Conservation (phyloP, 1,140 invertebrate species). For the Zelostemma sp. region DNA sequence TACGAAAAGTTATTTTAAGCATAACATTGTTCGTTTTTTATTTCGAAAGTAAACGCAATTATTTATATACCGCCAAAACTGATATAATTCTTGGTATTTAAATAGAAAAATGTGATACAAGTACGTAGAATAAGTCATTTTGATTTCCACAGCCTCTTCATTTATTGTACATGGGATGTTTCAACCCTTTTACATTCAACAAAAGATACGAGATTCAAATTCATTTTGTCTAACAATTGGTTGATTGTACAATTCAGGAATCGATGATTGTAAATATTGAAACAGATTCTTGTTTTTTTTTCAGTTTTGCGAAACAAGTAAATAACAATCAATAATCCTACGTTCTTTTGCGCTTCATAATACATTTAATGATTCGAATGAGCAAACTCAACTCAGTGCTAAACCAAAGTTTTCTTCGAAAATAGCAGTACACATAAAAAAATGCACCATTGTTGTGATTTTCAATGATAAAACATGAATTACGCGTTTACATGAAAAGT, state of each 20-base stretch:
- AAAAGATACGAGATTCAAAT: background rate
- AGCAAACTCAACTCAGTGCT: background rate
- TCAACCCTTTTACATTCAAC: slow-evolving; percentile 14
- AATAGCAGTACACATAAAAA: background rate
- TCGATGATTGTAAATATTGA: background rate
- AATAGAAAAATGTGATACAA: slow-evolving; percentile 19
- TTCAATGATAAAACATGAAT: background rate
- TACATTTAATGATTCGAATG: too few species aligned
- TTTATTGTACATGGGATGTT: slow-evolving; percentile 22
- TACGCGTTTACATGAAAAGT: slow-evolving; percentile 3
- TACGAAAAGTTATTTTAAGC: slow-evolving; percentile 3
- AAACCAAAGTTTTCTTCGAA: background rate
- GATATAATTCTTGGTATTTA: too few species aligned
- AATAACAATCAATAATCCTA: too few species aligned
- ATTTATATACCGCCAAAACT: slow-evolving; percentile 18
- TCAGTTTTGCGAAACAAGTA: too few species aligned
- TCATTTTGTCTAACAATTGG: too few species aligned
- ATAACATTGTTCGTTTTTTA: slow-evolving; percentile 6
- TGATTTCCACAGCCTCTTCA: slow-evolving; percentile 31
- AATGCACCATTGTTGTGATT: background rate
- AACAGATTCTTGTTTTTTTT: background rate
- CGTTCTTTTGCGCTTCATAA: slow-evolving; percentile 1
- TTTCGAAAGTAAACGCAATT: slow-evolving; percentile 24
- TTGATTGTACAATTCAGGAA: too few species aligned
- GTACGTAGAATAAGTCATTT: slow-evolving; percentile 31